A percentile compares a stretch with the other conserved stretches of the same genome.
Conservation (phyloP, 2,113 vertebrate genomes). For the Anoplopoma fimbria region DNA sequence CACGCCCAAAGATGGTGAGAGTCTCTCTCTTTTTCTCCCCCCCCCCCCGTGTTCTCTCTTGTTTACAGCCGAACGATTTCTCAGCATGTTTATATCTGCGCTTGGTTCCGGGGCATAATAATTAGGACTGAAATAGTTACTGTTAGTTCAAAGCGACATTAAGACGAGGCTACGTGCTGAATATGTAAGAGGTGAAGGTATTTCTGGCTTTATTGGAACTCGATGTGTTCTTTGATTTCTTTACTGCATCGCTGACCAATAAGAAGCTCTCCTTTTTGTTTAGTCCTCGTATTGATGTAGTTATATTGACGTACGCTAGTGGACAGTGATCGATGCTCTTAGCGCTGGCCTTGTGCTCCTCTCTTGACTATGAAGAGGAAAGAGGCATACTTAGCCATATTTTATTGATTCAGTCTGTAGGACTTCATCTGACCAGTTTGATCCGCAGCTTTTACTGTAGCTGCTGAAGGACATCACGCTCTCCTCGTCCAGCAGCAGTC, state of each 20-base stretch:
- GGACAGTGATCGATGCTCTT: conserved; percentile 68
- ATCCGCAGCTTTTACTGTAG: conserved; percentile 46
- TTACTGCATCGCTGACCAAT: background rate
- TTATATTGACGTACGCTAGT: conserved; percentile 33
- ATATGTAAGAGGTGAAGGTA: background rate
- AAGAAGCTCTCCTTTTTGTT: conserved; percentile 10
- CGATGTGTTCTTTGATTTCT: background rate
- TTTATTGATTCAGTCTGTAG: conserved; percentile 52
- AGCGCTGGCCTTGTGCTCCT: conserved; percentile 61
- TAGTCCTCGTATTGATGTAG: conserved; percentile 42
- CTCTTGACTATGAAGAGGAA: conserved; percentile 20
- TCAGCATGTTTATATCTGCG: background rate
- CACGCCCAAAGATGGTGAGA: conserved; percentile 91
- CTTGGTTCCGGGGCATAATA: background rate
- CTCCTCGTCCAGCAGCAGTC: background rate
- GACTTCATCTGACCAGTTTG: conserved; percentile 37
- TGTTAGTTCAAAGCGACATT: background rate
- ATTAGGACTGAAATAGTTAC: background rate
- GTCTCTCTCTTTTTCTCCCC: rapidly evolving
- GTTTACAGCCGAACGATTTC: background rate
- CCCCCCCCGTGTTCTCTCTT: background rate
- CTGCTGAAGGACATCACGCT: conserved; percentile 21
- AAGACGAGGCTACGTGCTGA: background rate
- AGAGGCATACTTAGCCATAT: conserved; percentile 47
- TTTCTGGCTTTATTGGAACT: background rate